phyloP scores from a whole-genome alignment of 1,140 invertebrate genomes.

The Galendromus occidentalis region DNA sequence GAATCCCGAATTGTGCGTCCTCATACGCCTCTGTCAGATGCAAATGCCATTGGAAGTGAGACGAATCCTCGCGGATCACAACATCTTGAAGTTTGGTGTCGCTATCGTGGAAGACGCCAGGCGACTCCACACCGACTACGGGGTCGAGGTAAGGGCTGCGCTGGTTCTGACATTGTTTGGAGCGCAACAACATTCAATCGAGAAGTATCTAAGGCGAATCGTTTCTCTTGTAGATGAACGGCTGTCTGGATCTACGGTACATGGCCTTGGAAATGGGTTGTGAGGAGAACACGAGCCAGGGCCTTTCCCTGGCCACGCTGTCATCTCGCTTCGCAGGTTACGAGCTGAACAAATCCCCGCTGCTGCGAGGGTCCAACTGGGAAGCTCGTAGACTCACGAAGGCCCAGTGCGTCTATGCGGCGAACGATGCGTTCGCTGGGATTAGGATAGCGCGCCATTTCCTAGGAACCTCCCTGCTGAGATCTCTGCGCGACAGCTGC shows the following conservation, averaged over 20 bases:
- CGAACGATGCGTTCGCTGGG: not conserved
- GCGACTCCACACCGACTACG: not conserved
- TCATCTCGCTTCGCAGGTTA: constrained; percentile 14
- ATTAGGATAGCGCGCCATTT: not conserved
- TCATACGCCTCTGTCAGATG: no score
- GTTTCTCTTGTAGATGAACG: constrained; percentile 35
- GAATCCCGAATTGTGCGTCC: no score
- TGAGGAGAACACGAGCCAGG: constrained; percentile 16
- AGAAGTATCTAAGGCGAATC: constrained; percentile 30
- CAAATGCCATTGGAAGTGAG: not conserved
- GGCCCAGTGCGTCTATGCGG: constrained; percentile 17
- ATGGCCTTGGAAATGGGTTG: constrained; percentile 31
- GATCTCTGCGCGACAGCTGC: not conserved
- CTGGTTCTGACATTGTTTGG: not conserved
- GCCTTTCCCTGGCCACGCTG: not conserved
- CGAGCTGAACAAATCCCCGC: constrained; percentile 16
- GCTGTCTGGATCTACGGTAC: constrained; percentile 48
- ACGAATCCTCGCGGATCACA: not conserved
- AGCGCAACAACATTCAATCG: not conserved
- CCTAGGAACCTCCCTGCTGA: not conserved
- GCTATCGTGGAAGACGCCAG: not conserved
- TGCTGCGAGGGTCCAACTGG: not conserved
- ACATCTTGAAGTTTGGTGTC: not conserved
- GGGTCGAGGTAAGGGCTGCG: not conserved
- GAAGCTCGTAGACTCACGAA: constrained; percentile 14